Evolutionary conservation across 2,888 invertebrate species (phyloP), one percentile per base, ranked within the genome.

Genomic region (Linnaemya vulpina): DNA sequence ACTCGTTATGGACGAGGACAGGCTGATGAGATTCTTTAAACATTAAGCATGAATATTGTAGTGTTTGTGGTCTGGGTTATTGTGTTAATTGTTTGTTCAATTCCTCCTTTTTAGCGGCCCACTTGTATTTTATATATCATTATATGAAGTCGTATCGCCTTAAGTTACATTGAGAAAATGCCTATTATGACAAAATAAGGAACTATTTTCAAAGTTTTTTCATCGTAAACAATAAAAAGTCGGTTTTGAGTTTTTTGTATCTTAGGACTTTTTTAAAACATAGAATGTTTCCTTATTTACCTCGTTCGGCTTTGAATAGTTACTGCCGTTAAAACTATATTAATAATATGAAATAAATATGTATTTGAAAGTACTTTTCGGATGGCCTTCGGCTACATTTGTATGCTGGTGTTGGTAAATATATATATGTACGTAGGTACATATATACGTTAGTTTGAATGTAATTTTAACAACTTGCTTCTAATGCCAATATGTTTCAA

Each of bases 381-480:
- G 62, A 35, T 35, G 43, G 40, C 58, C 67, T 58, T 51, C 73
- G 40, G 9, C 17, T 49, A 30, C 30, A 43, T 71, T 22, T 55
- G 51, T 43, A n/a, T n/a, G n/a, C n/a, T n/a, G n/a, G n/a, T n/a
- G n/a, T n/a, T n/a, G n/a, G n/a, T n/a, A n/a, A n/a, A n/a, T n/a
- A n/a, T n/a, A n/a, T n/a, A n/a, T n/a, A n/a, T n/a, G n/a, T n/a
- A n/a, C n/a, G 22, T 63, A 30, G n/a, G 20, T n/a, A 20, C 60
- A 38, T 73, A 10, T 75, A 30, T 60, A 9, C 46, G 22, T 7
- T 20, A n/a, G 51, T 40, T 46, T 51, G 17, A 15, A 30, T 62
- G 15, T 53, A 70, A 65, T 63, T 46, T 79, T 75, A 30, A 22
- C 58, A 71, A 77, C 46, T 83, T 30, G 82, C 70, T 83, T 53